Base-by-base conservation (phyloP, 2,113 vertebrate genomes). In the Prunella himalayana region DNA sequence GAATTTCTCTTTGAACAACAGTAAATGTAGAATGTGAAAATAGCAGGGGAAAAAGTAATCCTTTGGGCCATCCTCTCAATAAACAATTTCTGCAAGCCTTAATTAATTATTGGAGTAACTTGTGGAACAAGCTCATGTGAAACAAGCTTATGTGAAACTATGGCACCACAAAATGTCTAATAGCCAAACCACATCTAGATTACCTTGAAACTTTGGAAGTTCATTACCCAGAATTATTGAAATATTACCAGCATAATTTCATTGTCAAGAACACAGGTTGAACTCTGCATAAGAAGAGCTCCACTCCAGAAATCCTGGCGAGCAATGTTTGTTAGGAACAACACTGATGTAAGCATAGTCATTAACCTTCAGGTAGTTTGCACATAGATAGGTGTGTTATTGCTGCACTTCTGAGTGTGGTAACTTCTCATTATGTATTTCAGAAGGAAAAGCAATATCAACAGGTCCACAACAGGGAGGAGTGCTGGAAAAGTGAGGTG, bases 1-100 rank as follows among this genome's bases (percentile, higher is more conserved):
- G 71, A 70, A 75, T 86, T 93, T 93, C 47, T 88, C 60, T 93
- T 94, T 47, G 56, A 96, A 78, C 39, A 77, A 45, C 42, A 78
- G 81, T 80, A 83, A 92, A 80, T 37, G 19, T 56, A 47, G 71
- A 82, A 88, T 44, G 61, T 68, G 51, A 78, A 94, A 96, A 81
- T 13, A 88, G 51, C 71, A 88, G 23, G 24, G 42, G 31, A 14
- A 68, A 71, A 90, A 88, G 71, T 10, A 90, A 75, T 53, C 60
- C 72, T 90, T 90, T 68, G 76, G 80, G 68, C n/a, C 51, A 70
- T 78, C 76, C 31, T 68, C 66, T 83, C 35, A 60, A 51, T 56
- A 86, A 88, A 37, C 64, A 28, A 86, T 93, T 96, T 90, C 61
- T 86, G 60, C 76, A 78, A 84, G 44, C 54, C 20, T 86, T 75